These are phyloP conservation scores for Drosophila limbata DNA, from an alignment of 2,888 invertebrate species.

Conservation along the genomic window DNA sequence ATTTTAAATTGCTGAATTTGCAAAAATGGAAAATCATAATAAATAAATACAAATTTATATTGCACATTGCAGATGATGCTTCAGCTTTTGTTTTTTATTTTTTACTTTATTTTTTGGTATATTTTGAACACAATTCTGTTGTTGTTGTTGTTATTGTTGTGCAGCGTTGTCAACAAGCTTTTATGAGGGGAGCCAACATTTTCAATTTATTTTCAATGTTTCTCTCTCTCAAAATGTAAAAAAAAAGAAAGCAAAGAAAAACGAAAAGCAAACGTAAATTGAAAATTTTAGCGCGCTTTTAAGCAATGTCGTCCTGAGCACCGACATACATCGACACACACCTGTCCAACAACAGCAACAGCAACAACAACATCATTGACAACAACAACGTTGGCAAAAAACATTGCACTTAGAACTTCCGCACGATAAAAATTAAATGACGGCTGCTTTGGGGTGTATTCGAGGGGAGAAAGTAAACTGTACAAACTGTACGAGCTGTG, in stretches of 20 bases:
- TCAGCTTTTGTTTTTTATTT: conserved; percentile 23
- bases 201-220: conserved; percentile 80
- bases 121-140: conserved; percentile 10
- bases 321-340: conserved; percentile 34
- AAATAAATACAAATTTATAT: conserved; percentile 79
- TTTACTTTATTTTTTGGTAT: conserved; percentile 16
- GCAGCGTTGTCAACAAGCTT: conserved; percentile 64
- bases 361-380: conserved; percentile 21
- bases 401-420: conserved; percentile 81
- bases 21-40: conserved; percentile 73
- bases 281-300: conserved; percentile 82
- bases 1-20: conserved; percentile 57
- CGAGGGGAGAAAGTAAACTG: conserved; percentile 16
- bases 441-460: conserved; percentile 54
- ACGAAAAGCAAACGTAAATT: conserved; percentile 71
- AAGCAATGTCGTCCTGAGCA: conserved; percentile 61
- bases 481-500: conserved; percentile 39
- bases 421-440: conserved; percentile 80
- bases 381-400: conserved; percentile 31
- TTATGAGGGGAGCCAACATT: conserved; percentile 60
- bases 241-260: conserved; percentile 19
- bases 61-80: conserved; percentile 59
- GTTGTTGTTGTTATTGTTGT: conserved; percentile 24
- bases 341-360: conserved; percentile 64
- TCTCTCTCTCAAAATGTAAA: conserved; percentile 14